A percentile compares a stretch with the other conserved stretches of the same genome.
Conservation (phyloP, 2,113 vertebrate genomes). For the Stomatorhinus ivindoensis region DNA sequence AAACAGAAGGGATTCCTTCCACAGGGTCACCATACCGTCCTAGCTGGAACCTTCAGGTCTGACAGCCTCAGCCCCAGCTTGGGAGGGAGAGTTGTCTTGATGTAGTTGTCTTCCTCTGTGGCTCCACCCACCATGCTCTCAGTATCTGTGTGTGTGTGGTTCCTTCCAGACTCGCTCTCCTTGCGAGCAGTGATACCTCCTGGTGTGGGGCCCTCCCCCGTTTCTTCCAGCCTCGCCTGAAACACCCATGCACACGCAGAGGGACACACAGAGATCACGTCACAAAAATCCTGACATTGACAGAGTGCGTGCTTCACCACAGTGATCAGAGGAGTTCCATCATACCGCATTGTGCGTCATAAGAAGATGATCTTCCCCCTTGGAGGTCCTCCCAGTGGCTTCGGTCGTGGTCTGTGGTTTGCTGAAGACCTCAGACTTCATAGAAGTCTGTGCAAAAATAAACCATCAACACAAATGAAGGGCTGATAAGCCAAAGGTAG, state of each 20-base stretch:
- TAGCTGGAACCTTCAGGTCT: slow-evolving; percentile 23
- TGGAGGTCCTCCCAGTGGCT: slow-evolving; percentile 24
- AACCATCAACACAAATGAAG: background rate
- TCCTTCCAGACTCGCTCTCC: background rate
- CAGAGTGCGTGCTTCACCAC: background rate
- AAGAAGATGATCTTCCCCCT: background rate
- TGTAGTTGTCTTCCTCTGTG: background rate
- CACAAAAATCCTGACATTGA: background rate
- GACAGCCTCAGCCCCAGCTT: slow-evolving; percentile 23
- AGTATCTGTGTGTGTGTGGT: slow-evolving; percentile 19
- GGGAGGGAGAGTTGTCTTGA: slow-evolving; percentile 23
- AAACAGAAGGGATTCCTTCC: background rate
- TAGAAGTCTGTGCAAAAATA: slow-evolving; percentile 39
- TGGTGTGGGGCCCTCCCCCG: slow-evolving; percentile 21
- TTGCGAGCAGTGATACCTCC: background rate
- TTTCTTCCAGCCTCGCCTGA: slow-evolving; percentile 45
- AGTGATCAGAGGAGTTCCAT: background rate
- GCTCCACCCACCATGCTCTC: slow-evolving; percentile 18
- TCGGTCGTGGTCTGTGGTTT: slow-evolving; percentile 17
- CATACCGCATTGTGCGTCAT: background rate
- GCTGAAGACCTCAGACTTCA: slow-evolving; percentile 35
- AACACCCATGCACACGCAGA: background rate
- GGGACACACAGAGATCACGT: background rate
- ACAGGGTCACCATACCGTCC: slow-evolving; percentile 36
- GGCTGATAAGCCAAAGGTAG: background rate